These are phyloP conservation scores for Uria lomvia DNA, from an alignment of 2,113 vertebrate genomes.

Conservation along the genomic window DNA sequence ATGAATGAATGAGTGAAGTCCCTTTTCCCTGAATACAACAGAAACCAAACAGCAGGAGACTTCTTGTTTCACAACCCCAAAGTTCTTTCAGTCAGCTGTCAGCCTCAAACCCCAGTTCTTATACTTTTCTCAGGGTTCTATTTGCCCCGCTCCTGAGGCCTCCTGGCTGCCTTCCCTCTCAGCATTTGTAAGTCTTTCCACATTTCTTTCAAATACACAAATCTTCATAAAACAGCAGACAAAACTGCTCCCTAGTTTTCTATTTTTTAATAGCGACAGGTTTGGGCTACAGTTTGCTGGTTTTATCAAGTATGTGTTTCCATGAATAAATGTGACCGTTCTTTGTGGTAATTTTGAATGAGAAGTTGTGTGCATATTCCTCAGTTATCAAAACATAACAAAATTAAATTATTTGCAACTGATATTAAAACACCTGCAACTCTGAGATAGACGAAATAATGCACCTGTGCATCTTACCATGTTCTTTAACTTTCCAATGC, in stretches of 20 bases:
- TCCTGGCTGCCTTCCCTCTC: neutral
- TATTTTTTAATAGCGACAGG: fast-evolving
- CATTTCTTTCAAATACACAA: neutral
- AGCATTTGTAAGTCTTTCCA: neutral
- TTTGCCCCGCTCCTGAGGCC: neutral
- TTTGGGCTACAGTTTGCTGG: neutral
- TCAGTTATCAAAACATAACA: neutral
- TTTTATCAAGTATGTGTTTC: neutral
- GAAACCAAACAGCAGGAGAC: neutral
- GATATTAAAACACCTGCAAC: neutral
- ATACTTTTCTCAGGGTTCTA: neutral
- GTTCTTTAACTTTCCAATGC: neutral
- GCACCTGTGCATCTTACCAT: neutral
- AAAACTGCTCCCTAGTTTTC: neutral
- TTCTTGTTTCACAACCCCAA: neutral
- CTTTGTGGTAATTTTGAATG: neutral
- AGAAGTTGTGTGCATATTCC: neutral
- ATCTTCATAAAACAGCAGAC: neutral
- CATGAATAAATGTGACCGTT: neutral
- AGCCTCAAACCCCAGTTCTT: neutral
- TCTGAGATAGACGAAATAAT: neutral
- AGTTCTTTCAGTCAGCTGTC: neutral
- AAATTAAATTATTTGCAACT: neutral
- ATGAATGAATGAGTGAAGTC: neutral
- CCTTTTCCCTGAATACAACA: neutral